Conservation (phyloP, 2,113 vertebrate species). For the Talpa occidentalis region DNA sequence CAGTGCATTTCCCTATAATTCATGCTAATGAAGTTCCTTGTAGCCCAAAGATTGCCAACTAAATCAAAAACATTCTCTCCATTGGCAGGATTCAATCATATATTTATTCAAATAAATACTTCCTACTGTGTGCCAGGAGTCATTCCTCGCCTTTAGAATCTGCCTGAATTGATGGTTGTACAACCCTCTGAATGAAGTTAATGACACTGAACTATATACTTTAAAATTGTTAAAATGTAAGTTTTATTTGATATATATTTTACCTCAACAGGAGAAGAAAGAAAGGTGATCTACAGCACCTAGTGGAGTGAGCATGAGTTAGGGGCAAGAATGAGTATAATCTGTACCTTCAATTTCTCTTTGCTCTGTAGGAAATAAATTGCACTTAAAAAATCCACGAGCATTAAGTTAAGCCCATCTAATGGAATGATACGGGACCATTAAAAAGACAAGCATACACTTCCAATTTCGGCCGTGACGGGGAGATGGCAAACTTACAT, state of each 20-base stretch:
- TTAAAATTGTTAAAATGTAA: not conserved
- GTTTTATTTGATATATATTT: not conserved
- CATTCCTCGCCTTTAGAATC: slow-evolving; percentile 33
- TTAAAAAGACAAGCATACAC: not conserved
- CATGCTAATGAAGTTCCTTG: not conserved
- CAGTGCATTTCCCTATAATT: not conserved
- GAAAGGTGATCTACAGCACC: not conserved
- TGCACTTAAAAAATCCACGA: not conserved
- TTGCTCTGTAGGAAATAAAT: not conserved
- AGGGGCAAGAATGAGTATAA: not conserved
- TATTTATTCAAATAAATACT: slow-evolving; percentile 8
- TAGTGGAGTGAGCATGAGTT: not conserved
- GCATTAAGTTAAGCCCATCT: slow-evolving; percentile 8
- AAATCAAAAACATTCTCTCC: not conserved
- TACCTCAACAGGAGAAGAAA: not conserved
- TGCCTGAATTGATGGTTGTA: not conserved
- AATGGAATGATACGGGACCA: not conserved
- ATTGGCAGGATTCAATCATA: not conserved
- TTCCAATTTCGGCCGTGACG: not conserved
- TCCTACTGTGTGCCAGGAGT: not conserved
- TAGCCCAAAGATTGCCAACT: not conserved
- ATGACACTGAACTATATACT: not conserved
- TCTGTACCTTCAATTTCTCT: not conserved
- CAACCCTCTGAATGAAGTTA: not conserved
- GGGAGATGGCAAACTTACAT: not conserved